These are phyloP conservation scores for Dicerorhinus sumatrensis DNA, from an alignment of 2,113 vertebrate species.

Conservation along the genomic window DNA sequence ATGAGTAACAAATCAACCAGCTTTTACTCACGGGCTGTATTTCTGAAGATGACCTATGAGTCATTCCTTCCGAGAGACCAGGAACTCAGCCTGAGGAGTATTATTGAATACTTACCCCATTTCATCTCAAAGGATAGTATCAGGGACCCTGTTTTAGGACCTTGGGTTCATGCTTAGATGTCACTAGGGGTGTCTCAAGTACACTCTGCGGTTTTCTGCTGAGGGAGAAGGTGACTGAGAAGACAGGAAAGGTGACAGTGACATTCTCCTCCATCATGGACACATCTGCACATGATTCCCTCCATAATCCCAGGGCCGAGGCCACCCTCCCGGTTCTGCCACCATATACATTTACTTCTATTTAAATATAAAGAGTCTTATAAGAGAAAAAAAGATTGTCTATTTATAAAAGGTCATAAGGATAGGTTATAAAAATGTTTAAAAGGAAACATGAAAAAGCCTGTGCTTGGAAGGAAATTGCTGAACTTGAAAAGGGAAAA, in stretches of 20 bases:
- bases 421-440: neutral
- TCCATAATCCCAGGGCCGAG: neutral
- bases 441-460: neutral
- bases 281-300: neutral
- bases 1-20: neutral
- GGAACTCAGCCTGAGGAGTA: neutral
- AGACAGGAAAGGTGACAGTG: neutral
- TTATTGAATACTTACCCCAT: neutral
- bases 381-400: neutral
- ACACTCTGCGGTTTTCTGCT: neutral
- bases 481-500: slow-evolving; percentile 1
- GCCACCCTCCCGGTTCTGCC: neutral
- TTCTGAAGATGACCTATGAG: neutral
- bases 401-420: neutral
- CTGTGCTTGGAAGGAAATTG: neutral
- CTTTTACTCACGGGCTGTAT: neutral
- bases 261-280: neutral
- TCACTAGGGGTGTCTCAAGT: neutral
- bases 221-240: neutral
- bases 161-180: neutral
- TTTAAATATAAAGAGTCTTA: neutral
- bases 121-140: neutral
- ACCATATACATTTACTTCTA: neutral
- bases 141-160: neutral
- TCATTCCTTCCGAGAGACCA: neutral